These are phyloP conservation scores for Rhorus exstirpatorius DNA, from an alignment of 2,888 invertebrate genomes.

Conservation along the genomic window DNA sequence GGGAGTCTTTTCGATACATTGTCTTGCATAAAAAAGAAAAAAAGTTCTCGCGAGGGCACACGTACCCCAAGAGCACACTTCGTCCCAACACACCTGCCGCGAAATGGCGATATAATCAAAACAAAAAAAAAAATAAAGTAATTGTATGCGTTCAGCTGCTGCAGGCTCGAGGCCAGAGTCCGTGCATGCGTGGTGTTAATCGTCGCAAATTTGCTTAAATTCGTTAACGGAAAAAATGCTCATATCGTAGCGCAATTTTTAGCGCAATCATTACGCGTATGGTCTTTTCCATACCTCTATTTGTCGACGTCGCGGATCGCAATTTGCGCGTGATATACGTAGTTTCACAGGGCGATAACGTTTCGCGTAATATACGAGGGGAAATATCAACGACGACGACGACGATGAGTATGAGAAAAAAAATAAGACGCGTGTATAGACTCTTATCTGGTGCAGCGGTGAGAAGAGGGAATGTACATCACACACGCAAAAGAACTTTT, in stretches of 20 bases:
- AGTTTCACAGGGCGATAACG: slow-evolving; percentile 30
- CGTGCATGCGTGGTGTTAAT: slow-evolving; percentile 3
- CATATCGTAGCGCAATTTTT: too few relatives aligned
- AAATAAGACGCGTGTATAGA: slow-evolving; percentile 29
- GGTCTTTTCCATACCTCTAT: too few relatives aligned
- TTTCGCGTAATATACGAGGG: slow-evolving; percentile 27
- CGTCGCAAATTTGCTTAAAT: slow-evolving; percentile 15
- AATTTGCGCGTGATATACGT: neutral
- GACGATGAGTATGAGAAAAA: slow-evolving; percentile 20
- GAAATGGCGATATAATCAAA: too few relatives aligned
- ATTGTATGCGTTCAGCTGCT: slow-evolving; percentile 30
- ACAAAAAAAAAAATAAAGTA: slow-evolving; percentile 16
- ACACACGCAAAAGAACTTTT: slow-evolving; percentile 16
- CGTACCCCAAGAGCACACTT: too few relatives aligned
- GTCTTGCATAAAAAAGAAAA: too few relatives aligned
- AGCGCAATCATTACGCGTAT: too few relatives aligned
- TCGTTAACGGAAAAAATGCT: slow-evolving; percentile 8
- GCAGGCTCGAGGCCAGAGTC: too few relatives aligned
- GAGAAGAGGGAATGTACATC: slow-evolving; percentile 14
- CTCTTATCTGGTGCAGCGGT: slow-evolving; percentile 8
- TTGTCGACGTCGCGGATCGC: neutral
- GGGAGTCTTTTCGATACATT: too few relatives aligned
- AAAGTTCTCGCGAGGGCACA: too few relatives aligned
- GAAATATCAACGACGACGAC: too few relatives aligned
- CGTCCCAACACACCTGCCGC: too few relatives aligned